Conservation (phyloP, 2,888 invertebrate genomes). For the Mesorhabditis sp. region DNA sequence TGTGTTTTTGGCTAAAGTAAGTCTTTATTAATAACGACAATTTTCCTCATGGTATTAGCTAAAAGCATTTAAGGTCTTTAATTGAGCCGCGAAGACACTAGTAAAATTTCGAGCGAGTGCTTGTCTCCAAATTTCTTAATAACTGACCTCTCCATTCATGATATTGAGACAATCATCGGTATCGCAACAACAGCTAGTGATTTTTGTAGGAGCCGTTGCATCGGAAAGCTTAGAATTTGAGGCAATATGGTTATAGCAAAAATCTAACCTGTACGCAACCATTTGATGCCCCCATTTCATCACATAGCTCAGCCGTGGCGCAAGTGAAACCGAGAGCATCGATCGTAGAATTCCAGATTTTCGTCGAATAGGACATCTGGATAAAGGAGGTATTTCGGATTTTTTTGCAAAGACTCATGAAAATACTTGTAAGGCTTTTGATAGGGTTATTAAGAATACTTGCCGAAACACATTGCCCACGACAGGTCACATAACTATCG, state of each 20-base stretch:
- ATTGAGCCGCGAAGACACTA: too few relatives aligned
- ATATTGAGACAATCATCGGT: neutral
- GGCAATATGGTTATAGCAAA: neutral
- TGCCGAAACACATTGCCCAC: constrained; percentile 1
- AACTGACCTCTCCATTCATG: neutral
- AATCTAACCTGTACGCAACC: neutral
- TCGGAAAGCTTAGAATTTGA: neutral
- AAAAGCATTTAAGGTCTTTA: too few relatives aligned
- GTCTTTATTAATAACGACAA: too few relatives aligned
- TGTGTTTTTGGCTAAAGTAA: too few relatives aligned
- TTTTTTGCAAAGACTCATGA: too few relatives aligned
- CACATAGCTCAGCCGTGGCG: neutral
- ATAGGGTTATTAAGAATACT: neutral
- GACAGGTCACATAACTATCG: neutral
- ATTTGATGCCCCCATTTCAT: neutral
- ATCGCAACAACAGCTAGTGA: constrained; percentile 4
- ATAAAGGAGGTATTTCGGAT: neutral
- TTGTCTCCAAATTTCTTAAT: too few relatives aligned
- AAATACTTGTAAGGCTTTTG: too few relatives aligned
- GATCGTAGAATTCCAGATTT: neutral
- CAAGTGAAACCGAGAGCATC: neutral
- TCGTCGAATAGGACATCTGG: neutral
- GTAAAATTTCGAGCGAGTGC: too few relatives aligned
- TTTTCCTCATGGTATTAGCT: too few relatives aligned
- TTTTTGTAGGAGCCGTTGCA: neutral